These are phyloP conservation scores for Agrotis exclamationis DNA, from an alignment of 2,888 invertebrate species.

Conservation along the genomic window DNA sequence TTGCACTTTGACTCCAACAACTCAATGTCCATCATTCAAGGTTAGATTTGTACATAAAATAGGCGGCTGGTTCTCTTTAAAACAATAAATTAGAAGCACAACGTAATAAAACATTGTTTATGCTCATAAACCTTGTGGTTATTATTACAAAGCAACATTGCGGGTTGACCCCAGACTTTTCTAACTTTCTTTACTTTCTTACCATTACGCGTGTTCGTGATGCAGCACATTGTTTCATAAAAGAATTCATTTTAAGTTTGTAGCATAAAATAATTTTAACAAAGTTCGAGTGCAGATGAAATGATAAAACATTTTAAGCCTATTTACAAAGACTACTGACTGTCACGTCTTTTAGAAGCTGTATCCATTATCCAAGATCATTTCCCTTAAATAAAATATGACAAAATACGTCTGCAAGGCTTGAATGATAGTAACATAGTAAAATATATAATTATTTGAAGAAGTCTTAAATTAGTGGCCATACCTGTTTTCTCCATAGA, in stretches of 20 bases:
- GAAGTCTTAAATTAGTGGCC: constrained; percentile 32
- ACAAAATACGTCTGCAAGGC: constrained; percentile 6
- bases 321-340: constrained; percentile 8
- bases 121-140: constrained; percentile 60
- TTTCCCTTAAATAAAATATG: constrained; percentile 7
- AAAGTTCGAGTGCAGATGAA: constrained; percentile 8
- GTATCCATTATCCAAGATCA: neutral
- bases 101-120: constrained; percentile 51
- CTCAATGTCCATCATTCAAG: constrained; percentile 33
- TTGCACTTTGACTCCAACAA: constrained; percentile 27
- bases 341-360: constrained; percentile 29
- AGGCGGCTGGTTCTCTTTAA: constrained; percentile 14
- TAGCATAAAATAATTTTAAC: constrained; percentile 18
- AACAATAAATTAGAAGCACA: constrained; percentile 37
- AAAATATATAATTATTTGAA: constrained; percentile 13
- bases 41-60: constrained; percentile 25
- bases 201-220: constrained; percentile 47
- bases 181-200: constrained; percentile 73
- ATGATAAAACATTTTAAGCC: constrained; percentile 10
- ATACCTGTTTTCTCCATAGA: constrained; percentile 96
- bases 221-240: constrained; percentile 57
- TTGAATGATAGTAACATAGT: constrained; percentile 1
- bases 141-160: constrained; percentile 62
- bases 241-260: constrained; percentile 50
- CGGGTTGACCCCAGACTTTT: constrained; percentile 65